Conservation (phyloP, 2,797 vertebrate species). For the Novumbra hubbsi region DNA sequence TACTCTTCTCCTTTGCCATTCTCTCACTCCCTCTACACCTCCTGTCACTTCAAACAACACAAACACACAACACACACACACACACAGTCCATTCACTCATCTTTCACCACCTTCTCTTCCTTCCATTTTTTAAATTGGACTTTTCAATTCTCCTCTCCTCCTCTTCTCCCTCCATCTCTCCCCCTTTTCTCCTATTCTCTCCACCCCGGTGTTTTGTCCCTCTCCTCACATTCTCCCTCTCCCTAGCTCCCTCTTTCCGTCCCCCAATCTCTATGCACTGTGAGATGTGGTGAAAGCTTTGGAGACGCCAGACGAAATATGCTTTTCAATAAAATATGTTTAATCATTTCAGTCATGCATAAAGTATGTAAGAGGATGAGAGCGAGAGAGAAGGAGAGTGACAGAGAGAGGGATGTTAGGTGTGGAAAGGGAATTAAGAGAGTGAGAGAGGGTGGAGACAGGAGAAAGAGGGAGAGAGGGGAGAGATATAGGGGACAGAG, state of each 20-base stretch:
- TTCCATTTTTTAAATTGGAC: background rate
- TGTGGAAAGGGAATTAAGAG: too few species aligned
- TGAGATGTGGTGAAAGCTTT: background rate
- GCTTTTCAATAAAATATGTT: slow-evolving; percentile 2
- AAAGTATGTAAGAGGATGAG: background rate
- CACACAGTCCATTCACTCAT: background rate
- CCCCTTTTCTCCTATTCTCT: background rate
- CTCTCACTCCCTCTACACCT: background rate
- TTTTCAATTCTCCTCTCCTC: background rate
- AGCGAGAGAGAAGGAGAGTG: background rate
- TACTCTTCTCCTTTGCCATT: too few species aligned
- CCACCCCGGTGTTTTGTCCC: background rate
- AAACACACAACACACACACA: slow-evolving; percentile 1
- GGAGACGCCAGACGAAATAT: background rate
- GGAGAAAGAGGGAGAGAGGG: too few species aligned
- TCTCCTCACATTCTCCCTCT: background rate
- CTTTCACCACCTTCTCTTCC: background rate
- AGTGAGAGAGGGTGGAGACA: too few species aligned
- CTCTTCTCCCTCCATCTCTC: background rate
- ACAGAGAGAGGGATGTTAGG: too few species aligned
- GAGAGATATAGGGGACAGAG: background rate
- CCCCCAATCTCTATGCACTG: background rate
- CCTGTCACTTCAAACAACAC: background rate
- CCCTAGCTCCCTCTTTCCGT: background rate
- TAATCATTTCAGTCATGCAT: background rate